Base-by-base conservation (phyloP, 2,888 invertebrate species). In the Cosmia trapezina region DNA sequence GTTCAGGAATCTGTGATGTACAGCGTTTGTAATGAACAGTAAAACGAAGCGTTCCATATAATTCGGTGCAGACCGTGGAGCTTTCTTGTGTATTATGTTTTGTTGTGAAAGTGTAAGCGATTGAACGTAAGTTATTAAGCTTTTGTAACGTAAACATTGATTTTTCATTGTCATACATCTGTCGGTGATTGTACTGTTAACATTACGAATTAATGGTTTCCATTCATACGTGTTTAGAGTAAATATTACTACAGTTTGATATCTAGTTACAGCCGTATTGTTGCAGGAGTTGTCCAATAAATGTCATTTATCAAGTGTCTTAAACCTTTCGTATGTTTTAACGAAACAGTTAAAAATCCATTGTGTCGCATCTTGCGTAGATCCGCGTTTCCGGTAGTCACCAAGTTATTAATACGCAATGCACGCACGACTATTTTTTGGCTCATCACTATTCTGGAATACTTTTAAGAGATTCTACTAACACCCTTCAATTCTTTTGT, bases 31-130 rank as follows among this genome's bases (percentile, higher is more conserved):
- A 72, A 54, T 78, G 54, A 73, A 74, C 74, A 64, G 68, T 78
- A 60, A 76, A 73, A 45, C 53, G 43, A 49, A 59, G 63, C 70
- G 71, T 75, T 74, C 37, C 19, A 65, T 67, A 63, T 73, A 73
- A 70, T 88, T 83, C 72, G 74, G 79, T 69, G 68, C 63, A 64
- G 43, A 76, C 61, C 17, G 73, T 69, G 49, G 67, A 81, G 76
- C 73, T 84, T 80, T 85, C 82, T 80, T 76, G 56, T 81, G 65
- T 86, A 81, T 79, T 84, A 85, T 86, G 86, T 86, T 84, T 85
- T 85, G 66, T 81, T 74, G 88, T 88, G 90, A 89, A 89, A 89
- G 89, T 87, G 80, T 71, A 70, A 78, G 70, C 57, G 51, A 78
- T 69, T 87, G 74, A 83, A 85, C 88, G 89, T 89, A 80, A 86